Conservation (phyloP, 2,113 vertebrate genomes). For the Actenoides lindsayi region DNA sequence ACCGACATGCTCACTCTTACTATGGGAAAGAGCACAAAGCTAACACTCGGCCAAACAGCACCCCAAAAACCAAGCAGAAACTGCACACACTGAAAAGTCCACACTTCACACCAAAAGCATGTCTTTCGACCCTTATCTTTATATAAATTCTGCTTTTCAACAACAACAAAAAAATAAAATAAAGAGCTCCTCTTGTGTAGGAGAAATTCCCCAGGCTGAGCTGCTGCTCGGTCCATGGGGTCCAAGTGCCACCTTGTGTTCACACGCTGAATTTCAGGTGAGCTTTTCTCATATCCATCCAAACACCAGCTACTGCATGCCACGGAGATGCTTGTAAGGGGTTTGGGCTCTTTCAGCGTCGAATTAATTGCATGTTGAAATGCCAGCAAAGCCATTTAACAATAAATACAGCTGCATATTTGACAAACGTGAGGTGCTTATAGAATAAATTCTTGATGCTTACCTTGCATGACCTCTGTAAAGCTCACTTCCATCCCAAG, state of each 20-base stretch:
- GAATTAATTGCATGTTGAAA: not conserved
- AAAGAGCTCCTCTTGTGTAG: not conserved
- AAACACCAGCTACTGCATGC: not conserved
- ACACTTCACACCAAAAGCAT: not conserved
- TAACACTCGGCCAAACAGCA: not conserved
- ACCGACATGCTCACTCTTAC: not conserved
- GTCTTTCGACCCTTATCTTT: not conserved
- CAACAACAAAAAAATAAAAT: not conserved
- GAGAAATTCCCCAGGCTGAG: not conserved
- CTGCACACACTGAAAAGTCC: not conserved
- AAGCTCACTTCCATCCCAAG: not conserved
- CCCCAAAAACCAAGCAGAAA: not conserved
- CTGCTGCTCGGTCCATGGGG: not conserved
- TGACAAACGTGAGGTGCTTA: not conserved
- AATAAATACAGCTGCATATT: not conserved
- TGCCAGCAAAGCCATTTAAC: not conserved
- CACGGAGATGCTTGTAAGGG: not conserved
- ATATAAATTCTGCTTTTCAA: not conserved
- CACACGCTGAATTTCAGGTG: not conserved
- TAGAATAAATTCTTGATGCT: not conserved
- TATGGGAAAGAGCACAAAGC: not conserved
- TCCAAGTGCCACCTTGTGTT: slow-evolving; percentile 79
- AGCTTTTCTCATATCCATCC: not conserved
- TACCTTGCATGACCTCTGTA: not conserved
- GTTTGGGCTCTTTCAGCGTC: not conserved